These are phyloP conservation scores for Tenthredo mesomela DNA, from an alignment of 2,888 invertebrate genomes.

Conservation along the genomic window DNA sequence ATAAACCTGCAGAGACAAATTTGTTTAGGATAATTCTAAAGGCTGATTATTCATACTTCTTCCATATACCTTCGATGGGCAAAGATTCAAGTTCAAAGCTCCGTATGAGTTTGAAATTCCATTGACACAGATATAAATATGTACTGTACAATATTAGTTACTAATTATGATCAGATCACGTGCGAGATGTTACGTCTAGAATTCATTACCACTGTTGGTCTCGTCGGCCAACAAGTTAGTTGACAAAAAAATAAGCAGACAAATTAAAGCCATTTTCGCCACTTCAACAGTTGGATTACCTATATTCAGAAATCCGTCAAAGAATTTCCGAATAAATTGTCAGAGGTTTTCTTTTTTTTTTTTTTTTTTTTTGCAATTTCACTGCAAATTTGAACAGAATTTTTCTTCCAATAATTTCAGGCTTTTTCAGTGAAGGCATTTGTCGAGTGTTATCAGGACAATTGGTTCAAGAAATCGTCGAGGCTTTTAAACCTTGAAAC, in stretches of 20 bases:
- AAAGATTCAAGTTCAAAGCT: background rate
- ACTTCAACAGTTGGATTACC: background rate
- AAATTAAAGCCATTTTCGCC: too few species aligned
- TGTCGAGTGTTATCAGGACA: background rate
- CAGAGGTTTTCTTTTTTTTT: too few species aligned
- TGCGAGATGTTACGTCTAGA: too few species aligned
- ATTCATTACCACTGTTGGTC: too few species aligned
- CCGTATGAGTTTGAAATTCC: background rate
- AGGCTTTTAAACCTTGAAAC: background rate
- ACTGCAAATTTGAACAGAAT: too few species aligned
- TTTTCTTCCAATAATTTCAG: too few species aligned
- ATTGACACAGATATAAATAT: background rate
- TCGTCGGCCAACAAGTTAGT: too few species aligned
- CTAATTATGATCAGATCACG: too few species aligned
- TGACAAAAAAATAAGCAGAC: too few species aligned
- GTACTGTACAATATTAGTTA: background rate
- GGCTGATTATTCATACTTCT: background rate
- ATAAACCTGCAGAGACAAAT: background rate
- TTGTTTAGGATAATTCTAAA: background rate
- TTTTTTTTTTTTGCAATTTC: too few species aligned
- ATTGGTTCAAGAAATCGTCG: background rate
- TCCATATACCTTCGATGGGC: background rate
- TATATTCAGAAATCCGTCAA: background rate
- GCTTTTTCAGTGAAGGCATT: background rate
- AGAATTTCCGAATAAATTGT: background rate